Percentiles rank a stretch among this genome's conserved stretches.
Conservation (phyloP, 1,140 invertebrate species). For the Potamilus streckersoni region DNA sequence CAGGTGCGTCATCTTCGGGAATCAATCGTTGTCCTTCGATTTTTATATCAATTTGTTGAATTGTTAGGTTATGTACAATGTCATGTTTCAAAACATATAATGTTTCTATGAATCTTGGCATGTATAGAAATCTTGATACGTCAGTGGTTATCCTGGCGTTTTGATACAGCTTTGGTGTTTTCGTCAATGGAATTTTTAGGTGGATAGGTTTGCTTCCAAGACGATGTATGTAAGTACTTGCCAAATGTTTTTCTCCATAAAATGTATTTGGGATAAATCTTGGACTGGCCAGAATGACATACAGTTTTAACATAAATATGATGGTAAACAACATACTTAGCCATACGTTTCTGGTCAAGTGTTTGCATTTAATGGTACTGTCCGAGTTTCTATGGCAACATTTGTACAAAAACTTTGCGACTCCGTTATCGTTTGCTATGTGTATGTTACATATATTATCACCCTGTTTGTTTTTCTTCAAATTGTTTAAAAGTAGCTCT, state of each 20-base stretch:
- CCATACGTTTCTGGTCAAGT: conserved; percentile 5
- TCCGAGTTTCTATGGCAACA: not conserved
- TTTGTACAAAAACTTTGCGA: conserved; percentile 3
- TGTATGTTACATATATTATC: conserved; percentile 12
- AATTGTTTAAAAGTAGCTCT: conserved; percentile 21
- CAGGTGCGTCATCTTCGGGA: conserved; percentile 1
- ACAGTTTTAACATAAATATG: not conserved
- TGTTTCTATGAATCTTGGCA: conserved; percentile 1
- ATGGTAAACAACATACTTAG: not conserved
- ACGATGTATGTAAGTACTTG: not conserved
- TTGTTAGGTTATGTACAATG: not conserved
- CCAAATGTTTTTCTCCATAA: not conserved
- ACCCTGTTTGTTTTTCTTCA: conserved; percentile 12
- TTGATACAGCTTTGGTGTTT: not conserved
- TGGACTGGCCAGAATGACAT: conserved; percentile 5
- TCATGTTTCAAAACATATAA: not conserved
- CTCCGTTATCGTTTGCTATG: conserved; percentile 1
- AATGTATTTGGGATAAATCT: conserved; percentile 4
- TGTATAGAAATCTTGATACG: not conserved
- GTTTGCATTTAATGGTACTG: not conserved
- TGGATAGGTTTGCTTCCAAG: not conserved
- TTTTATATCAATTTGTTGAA: not conserved
- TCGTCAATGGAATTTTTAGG: not conserved
- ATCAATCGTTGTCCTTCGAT: not conserved
- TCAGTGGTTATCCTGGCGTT: not conserved